Evolutionary conservation across 2,797 vertebrate species (phyloP).

Genomic region (Scomberomorus guttatus): DNA sequence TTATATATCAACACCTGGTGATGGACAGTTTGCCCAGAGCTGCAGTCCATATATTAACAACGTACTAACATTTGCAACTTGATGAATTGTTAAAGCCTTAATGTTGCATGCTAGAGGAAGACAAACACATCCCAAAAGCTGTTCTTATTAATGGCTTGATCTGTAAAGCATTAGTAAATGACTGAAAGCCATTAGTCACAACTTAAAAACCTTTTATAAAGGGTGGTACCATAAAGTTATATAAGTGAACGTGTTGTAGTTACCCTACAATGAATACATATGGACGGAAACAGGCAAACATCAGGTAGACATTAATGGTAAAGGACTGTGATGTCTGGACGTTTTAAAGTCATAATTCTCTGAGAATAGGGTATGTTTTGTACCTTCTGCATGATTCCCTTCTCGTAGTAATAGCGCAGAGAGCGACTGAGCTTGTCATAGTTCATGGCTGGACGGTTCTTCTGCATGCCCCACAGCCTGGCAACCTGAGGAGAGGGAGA

Average conservation of each 20-base stretch:
- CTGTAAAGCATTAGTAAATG: background rate
- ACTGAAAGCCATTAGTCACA: background rate
- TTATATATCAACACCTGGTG: too few species aligned
- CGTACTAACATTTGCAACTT: background rate
- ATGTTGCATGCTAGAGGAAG: background rate
- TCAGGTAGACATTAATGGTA: background rate
- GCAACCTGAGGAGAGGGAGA: conserved; percentile 87
- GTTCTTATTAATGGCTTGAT: background rate
- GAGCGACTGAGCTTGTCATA: conserved; percentile 99
- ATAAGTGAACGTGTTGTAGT: background rate
- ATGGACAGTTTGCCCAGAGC: background rate
- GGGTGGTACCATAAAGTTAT: background rate
- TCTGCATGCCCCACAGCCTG: conserved; percentile 99
- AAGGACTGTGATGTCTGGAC: background rate
- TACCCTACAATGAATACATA: background rate
- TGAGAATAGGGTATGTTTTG: background rate
- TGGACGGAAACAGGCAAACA: background rate
- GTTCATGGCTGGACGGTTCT: conserved; percentile 99
- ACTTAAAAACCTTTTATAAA: background rate
- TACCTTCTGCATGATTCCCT: conserved; percentile 99
- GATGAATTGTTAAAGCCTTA: background rate
- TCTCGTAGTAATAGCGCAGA: conserved; percentile 98
- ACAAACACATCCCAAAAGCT: background rate
- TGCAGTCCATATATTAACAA: background rate
- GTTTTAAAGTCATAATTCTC: background rate